These are phyloP conservation scores for Oenanthe melanoleuca DNA, from an alignment of 2,113 vertebrate genomes.

Conservation along the genomic window DNA sequence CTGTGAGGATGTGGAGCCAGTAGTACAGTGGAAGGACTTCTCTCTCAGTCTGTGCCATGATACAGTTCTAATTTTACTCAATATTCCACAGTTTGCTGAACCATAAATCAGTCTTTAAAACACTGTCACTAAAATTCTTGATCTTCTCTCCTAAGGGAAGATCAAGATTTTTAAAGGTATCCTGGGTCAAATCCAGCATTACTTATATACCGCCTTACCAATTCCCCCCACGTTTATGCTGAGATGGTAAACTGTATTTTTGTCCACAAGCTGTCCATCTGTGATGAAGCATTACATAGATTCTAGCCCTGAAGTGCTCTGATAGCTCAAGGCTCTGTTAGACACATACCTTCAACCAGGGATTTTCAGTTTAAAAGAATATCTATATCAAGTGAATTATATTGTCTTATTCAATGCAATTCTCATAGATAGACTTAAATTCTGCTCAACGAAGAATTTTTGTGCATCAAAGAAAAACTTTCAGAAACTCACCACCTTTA, in stretches of 20 bases:
- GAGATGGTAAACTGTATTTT: not conserved
- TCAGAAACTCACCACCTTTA: not conserved
- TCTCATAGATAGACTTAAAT: not conserved
- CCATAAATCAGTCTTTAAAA: not conserved
- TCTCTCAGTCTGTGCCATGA: not conserved
- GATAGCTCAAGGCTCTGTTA: not conserved
- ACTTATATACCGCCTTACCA: not conserved
- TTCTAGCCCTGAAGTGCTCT: not conserved
- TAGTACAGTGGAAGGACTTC: not conserved
- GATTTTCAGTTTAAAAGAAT: not conserved
- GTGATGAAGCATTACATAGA: not conserved
- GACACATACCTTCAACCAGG: not conserved
- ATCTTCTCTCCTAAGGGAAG: not conserved
- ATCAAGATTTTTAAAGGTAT: too few relatives aligned
- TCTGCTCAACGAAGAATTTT: not conserved
- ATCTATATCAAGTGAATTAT: not conserved
- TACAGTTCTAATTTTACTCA: not conserved
- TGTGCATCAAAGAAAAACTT: not conserved
- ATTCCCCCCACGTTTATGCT: not conserved
- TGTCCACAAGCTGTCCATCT: not conserved
- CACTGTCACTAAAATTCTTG: not conserved
- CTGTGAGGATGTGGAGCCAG: not conserved
- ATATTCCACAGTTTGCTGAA: not conserved
- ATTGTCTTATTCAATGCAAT: not conserved
- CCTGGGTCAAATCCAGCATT: not conserved